These are phyloP conservation scores for Choloepus hoffmanni DNA, from an alignment of 2,113 vertebrate species.

Conservation along the genomic window DNA sequence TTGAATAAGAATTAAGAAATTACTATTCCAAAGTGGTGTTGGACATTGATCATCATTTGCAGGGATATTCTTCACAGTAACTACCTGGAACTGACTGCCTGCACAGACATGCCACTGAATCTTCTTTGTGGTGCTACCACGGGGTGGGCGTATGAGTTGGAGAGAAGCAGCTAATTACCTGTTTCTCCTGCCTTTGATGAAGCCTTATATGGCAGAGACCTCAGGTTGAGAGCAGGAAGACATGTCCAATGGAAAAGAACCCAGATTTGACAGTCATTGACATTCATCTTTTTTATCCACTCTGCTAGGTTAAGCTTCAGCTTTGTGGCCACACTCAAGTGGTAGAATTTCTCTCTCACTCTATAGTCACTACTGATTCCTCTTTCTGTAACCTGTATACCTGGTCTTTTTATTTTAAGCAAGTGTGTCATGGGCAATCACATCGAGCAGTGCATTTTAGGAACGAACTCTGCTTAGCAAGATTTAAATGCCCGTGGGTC, in stretches of 20 bases:
- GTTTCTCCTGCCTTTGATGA: constrained; percentile 73
- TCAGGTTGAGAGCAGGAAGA: constrained; percentile 35
- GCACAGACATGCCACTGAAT: constrained; percentile 80
- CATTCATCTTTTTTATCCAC: neutral
- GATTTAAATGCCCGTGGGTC: neutral
- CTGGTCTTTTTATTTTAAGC: neutral
- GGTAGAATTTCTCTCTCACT: neutral
- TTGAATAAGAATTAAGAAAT: constrained; percentile 92
- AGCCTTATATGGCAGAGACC: neutral
- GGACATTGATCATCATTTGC: constrained; percentile 88
- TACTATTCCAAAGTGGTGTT: constrained; percentile 88
- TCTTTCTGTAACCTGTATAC: neutral
- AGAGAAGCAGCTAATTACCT: constrained; percentile 72
- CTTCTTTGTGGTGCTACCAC: constrained; percentile 81
- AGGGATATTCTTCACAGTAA: constrained; percentile 87
- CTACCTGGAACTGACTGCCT: constrained; percentile 84
- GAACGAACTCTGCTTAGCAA: neutral
- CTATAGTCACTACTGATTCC: neutral
- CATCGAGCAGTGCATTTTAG: neutral
- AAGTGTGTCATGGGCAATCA: fast-evolving
- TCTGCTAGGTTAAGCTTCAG: neutral
- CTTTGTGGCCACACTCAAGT: fast-evolving
- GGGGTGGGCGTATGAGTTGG: constrained; percentile 72
- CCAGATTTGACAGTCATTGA: fast-evolving
- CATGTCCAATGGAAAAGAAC: constrained; percentile 23